Evolutionary conservation across 1,140 invertebrate species (phyloP), one percentile per base, ranked within the genome.

Genomic region (Himalopsyche phryganea): DNA sequence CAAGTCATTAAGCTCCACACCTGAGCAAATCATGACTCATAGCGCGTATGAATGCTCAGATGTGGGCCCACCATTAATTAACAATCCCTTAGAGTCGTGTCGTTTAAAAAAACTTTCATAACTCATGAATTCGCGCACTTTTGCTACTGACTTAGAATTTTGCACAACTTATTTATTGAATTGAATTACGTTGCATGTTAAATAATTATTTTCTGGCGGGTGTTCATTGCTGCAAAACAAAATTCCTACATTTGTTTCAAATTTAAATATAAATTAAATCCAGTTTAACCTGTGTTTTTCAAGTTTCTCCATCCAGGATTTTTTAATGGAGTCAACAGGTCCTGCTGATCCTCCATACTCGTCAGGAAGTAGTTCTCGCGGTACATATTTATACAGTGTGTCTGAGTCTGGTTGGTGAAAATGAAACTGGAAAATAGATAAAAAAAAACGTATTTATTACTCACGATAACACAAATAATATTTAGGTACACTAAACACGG

Each of bases 291-390:
- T 71, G 45, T 74, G 73, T 6, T 69, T 67, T 46, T 76, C 74
- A 13, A 78, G 69, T 42, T 69, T 63, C 23, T 75, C 74, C 6
- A 80, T 72, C 72, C 80, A 83, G 51, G 80, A 66, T 2, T 72
- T 65, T 63, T 85, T 84, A 33, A 85, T 72, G 41, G 76, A 71
- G 4, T 77, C 74, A n/a, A 83, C 68, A 0, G 74, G 66, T 9
- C 83, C 83, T 1, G 77, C 78, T 15, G 75, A 73, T 4, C 85
- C 85, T 6, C 85, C 85, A 50, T 84, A 86, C 66, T 88, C 85
- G 11, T 76, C 71, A 0, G 85, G 85, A 20, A 88, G 66, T n/a
- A 86, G 66, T 2, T 83, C 78, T 58, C 73, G 75, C 0, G 85
- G 80, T 28, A 88, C 73, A 63, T 78, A 80, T 32, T 83, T 74